A percentile compares a stretch with the other conserved stretches of the same genome.
Conservation (phyloP, 2,113 vertebrate genomes). For the Pedetes capensis region DNA sequence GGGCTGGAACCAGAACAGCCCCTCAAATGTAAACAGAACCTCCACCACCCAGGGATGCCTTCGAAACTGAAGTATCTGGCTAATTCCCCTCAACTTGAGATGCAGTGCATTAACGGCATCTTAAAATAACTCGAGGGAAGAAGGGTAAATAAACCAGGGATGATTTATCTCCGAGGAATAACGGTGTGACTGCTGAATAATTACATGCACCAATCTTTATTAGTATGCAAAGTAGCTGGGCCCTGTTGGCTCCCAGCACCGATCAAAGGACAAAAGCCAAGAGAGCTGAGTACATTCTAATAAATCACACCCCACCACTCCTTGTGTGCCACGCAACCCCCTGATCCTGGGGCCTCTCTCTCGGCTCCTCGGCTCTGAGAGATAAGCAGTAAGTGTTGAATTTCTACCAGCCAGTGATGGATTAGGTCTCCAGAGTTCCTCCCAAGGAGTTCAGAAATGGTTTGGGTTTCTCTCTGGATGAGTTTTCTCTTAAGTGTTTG, state of each 20-base stretch:
- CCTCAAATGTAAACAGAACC: background rate
- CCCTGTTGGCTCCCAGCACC: constrained; percentile 78
- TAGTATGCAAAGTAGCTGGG: constrained; percentile 82
- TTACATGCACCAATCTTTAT: constrained; percentile 82
- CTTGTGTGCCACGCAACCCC: constrained; percentile 66
- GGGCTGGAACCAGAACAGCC: background rate
- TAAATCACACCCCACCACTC: constrained; percentile 79
- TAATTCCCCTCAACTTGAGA: constrained; percentile 26
- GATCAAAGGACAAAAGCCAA: constrained; percentile 81
- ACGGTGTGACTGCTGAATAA: constrained; percentile 80
- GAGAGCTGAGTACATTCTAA: constrained; percentile 75
- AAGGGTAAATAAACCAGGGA: constrained; percentile 81
- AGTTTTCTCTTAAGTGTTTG: constrained; percentile 73
- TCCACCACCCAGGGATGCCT: background rate
- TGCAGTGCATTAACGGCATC: constrained; percentile 46
- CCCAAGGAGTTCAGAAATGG: constrained; percentile 66
- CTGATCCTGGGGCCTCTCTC: constrained; percentile 60
- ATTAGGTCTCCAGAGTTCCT: constrained; percentile 74
- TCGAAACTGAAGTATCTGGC: background rate
- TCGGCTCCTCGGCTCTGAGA: constrained; percentile 59
- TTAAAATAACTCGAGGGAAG: constrained; percentile 75
- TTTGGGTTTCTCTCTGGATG: constrained; percentile 69
- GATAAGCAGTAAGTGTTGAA: constrained; percentile 69
- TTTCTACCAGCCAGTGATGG: constrained; percentile 78
- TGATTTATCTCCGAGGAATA: constrained; percentile 81